A percentile compares a stretch with the other conserved stretches of the same genome.
These are phyloP conservation scores for Synergus laeviventris DNA, from an alignment of 2,888 invertebrate species.

Conservation along the genomic window DNA sequence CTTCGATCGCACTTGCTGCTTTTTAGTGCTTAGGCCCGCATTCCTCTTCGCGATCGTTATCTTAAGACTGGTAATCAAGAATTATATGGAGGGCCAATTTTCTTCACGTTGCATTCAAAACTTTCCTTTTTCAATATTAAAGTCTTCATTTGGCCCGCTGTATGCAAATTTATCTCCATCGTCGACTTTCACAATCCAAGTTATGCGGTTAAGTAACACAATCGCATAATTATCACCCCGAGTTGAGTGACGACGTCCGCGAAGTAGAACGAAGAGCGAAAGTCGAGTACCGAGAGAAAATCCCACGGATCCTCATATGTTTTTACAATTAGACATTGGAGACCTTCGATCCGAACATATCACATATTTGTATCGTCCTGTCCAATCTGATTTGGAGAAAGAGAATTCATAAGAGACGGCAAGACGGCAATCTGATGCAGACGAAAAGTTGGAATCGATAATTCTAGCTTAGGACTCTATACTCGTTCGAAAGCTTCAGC, in stretches of 20 bases:
- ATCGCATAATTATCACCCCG: conserved; percentile 55
- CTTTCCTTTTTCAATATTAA: background rate
- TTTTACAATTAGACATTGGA: background rate
- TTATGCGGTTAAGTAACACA: conserved; percentile 56
- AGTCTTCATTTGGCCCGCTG: too few species aligned
- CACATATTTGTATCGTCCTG: too few species aligned
- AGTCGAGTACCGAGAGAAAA: conserved; percentile 62
- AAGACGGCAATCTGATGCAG: background rate
- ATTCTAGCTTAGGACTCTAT: conserved; percentile 10
- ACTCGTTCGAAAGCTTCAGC: background rate
- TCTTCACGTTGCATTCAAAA: background rate
- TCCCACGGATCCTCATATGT: conserved; percentile 56
- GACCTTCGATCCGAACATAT: too few species aligned
- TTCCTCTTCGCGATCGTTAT: conserved; percentile 17
- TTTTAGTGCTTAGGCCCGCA: conserved; percentile 4
- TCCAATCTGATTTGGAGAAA: background rate
- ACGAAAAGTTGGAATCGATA: background rate
- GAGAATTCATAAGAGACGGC: too few species aligned
- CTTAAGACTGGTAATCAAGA: conserved; percentile 6
- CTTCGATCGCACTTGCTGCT: conserved; percentile 1
- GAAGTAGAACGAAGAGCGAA: conserved; percentile 62
- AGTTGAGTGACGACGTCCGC: conserved; percentile 48
- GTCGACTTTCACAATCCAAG: conserved; percentile 53
- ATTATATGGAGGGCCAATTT: background rate
- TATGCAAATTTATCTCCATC: background rate